Conservation (phyloP, 2,113 vertebrate species). For the Lophura nycthemera region DNA sequence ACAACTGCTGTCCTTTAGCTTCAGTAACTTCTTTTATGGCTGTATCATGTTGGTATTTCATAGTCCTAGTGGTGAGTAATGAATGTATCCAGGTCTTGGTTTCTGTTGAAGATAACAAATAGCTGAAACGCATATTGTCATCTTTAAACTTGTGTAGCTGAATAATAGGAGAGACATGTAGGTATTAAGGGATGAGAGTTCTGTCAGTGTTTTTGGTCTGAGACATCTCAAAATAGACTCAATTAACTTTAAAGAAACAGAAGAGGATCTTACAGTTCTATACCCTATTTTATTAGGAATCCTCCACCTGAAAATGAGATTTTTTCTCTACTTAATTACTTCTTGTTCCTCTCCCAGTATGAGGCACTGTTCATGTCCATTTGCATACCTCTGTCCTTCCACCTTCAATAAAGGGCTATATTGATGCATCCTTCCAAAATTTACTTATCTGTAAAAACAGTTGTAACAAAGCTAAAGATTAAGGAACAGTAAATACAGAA, state of each 20-base stretch:
- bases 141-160: neutral
- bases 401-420: neutral
- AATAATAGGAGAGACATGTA: neutral
- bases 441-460: neutral
- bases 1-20: neutral
- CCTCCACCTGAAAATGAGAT: neutral
- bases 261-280: neutral
- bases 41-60: neutral
- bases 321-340: neutral
- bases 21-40: neutral
- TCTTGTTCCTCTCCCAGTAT: neutral
- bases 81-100: neutral
- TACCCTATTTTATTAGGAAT: neutral
- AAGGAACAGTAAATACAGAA: neutral
- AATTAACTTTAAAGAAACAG: constrained; percentile 1
- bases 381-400: neutral
- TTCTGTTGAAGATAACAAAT: neutral
- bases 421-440: neutral
- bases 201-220: neutral
- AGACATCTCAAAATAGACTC: neutral
- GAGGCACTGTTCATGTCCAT: neutral
- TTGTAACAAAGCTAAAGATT: neutral
- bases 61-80: neutral
- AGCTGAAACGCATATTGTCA: neutral
- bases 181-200: neutral